These are phyloP conservation scores for Epicampocera succincta DNA, from an alignment of 2,888 invertebrate species.

Conservation along the genomic window DNA sequence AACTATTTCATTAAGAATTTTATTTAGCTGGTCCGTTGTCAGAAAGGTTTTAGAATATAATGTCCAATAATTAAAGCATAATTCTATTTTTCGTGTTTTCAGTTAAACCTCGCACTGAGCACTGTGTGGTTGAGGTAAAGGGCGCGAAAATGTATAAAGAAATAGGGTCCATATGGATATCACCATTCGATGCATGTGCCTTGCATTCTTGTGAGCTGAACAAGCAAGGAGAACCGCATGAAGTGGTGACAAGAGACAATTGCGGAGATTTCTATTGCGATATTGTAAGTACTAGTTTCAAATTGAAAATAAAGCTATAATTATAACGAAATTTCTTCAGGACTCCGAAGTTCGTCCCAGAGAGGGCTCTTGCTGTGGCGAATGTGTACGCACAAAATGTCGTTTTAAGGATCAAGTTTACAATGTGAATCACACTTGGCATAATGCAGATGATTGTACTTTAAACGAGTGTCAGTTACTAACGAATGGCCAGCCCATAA, in stretches of 20 bases:
- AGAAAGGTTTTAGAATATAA: no score
- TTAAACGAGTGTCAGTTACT: constrained; percentile 77
- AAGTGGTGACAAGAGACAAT: constrained; percentile 74
- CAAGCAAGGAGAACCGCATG: constrained; percentile 67
- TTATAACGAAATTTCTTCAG: constrained; percentile 68
- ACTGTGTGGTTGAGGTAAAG: constrained; percentile 77
- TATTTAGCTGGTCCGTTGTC: no score
- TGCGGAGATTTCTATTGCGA: constrained; percentile 79
- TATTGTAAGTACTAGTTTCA: constrained; percentile 74
- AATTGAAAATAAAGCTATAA: not conserved
- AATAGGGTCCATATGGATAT: constrained; percentile 78
- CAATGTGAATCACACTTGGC: constrained; percentile 79
- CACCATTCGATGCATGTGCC: constrained; percentile 76
- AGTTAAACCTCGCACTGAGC: constrained; percentile 25
- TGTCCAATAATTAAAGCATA: not conserved
- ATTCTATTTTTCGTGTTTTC: not conserved
- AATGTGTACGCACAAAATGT: constrained; percentile 80
- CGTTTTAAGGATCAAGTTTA: constrained; percentile 76
- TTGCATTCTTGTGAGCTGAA: constrained; percentile 76
- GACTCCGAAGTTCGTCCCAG: constrained; percentile 77
- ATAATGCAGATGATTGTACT: constrained; percentile 78
- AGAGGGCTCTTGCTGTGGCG: constrained; percentile 79
- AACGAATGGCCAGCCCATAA: constrained; percentile 74
- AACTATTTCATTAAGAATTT: no score
- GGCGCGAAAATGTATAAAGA: constrained; percentile 71